These are phyloP conservation scores for Reticulitermes lucifugus DNA, from an alignment of 2,888 invertebrate species.

Conservation along the genomic window DNA sequence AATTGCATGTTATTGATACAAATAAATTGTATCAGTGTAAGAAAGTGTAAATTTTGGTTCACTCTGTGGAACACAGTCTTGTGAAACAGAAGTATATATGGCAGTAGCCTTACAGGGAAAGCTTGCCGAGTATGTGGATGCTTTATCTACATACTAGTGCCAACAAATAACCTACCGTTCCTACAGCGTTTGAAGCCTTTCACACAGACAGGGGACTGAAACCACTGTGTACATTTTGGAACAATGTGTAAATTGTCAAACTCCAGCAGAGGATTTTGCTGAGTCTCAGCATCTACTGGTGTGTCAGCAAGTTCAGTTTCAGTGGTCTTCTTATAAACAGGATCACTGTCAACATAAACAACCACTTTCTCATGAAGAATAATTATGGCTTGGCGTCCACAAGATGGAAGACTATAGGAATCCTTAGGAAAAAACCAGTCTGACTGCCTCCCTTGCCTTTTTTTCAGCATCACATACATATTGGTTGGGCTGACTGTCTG, in stretches of 20 bases:
- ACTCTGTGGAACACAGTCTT: too few relatives aligned
- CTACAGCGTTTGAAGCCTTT: slow-evolving; percentile 13
- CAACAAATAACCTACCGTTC: neutral
- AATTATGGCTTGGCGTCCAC: slow-evolving; percentile 7
- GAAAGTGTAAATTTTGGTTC: too few relatives aligned
- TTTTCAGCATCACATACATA: slow-evolving; percentile 32
- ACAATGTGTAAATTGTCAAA: neutral
- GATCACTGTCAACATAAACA: neutral
- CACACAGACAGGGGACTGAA: slow-evolving; percentile 10
- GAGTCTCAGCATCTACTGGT: neutral
- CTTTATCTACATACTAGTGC: too few relatives aligned
- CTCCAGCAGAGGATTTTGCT: neutral
- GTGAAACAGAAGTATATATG: too few relatives aligned
- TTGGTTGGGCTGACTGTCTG: neutral
- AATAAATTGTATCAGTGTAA: too few relatives aligned
- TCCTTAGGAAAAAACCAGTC: slow-evolving; percentile 6
- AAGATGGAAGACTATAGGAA: slow-evolving; percentile 1
- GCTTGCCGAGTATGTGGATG: too few relatives aligned
- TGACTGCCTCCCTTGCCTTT: neutral
- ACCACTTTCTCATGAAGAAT: neutral
- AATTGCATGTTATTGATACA: too few relatives aligned
- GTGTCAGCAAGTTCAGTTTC: neutral
- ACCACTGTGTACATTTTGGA: neutral
- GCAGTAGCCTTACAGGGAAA: too few relatives aligned
- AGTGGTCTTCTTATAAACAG: neutral